Base-by-base conservation (phyloP, 2,888 invertebrate species). In the Sthenelais limicola region DNA sequence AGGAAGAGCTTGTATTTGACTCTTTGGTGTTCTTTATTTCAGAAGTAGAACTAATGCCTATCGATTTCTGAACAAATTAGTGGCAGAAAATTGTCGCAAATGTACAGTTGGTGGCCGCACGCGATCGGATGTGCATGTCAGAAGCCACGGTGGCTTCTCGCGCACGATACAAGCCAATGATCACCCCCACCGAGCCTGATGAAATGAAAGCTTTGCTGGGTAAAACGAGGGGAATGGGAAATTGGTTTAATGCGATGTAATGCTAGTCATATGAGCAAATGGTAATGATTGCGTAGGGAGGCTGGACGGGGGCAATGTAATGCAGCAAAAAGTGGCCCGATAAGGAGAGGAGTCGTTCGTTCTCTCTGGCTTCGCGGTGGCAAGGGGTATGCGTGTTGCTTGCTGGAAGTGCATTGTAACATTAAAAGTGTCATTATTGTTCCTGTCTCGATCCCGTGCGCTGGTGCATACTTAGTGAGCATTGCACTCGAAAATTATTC, bases 161-260 rank as follows among this genome's bases (percentile, higher is more conserved):
- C 33, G 5, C 21, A 3, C 15, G 54, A 3, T 32, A 21, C 5
- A 3, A 54, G 30, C 28, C 52, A 52, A 52, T 24, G 21, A 5
- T 35, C 56, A 56, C 28, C 28, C 24, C 52, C 12, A 26, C 30
- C 12, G 18, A 12, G 38, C n/a, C 62, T 62, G 62, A 62, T 62
- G 62, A 62, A 62, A 62, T 62, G 62, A 62, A 62, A 62, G 62
- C 62, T 43, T 24, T 1, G 62, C 62, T 24, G 24, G 43, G 62
- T 62, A 62, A 62, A 62, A 38, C 62, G 62, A 26, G n/a, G 43
- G 38, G 62, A 62, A 62, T 26, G 24, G 62, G 62, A 62, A 62
- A 62, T 62, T 62, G 62, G 43, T 62, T 62, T 62, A 62, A 62
- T 62, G 62, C 62, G 43, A 43, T 38, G 21, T 62, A 62, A 62